Evolutionary conservation across 2,888 invertebrate species (phyloP).

Genomic region (Hipparchia semele): DNA sequence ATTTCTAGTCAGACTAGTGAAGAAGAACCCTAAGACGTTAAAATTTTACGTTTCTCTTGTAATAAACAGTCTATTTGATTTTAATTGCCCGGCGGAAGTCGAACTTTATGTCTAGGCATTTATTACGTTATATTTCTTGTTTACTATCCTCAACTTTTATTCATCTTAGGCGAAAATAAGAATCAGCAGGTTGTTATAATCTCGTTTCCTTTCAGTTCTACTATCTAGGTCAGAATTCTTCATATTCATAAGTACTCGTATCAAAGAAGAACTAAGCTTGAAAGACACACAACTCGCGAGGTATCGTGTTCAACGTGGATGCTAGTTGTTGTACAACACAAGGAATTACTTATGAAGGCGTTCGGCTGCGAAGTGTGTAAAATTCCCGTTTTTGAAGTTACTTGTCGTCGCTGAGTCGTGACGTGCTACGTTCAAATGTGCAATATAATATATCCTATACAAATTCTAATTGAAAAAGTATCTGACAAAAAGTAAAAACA

Average conservation of each 20-base stretch:
- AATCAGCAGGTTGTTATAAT: conserved; percentile 3
- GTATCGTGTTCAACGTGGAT: neutral
- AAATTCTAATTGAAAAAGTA: too few species aligned
- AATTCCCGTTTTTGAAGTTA: too few species aligned
- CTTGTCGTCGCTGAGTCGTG: too few species aligned
- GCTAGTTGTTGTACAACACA: neutral
- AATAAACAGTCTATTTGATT: neutral
- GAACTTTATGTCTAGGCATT: conserved; percentile 14
- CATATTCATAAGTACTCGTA: conserved; percentile 25
- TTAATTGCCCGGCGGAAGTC: conserved; percentile 11
- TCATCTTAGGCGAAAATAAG: neutral
- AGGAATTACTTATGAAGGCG: too few species aligned
- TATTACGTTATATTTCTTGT: conserved; percentile 14
- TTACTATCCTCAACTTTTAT: conserved; percentile 18
- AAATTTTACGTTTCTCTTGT: neutral
- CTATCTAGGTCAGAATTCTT: conserved; percentile 28
- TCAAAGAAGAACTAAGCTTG: conserved; percentile 25
- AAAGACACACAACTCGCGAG: neutral
- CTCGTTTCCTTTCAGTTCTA: conserved; percentile 20
- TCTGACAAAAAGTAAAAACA: too few species aligned
- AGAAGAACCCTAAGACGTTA: neutral
- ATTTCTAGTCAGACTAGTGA: too few species aligned
- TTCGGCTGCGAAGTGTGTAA: too few species aligned
- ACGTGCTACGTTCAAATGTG: too few species aligned
- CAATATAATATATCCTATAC: too few species aligned